Evolutionary conservation across 2,888 invertebrate genomes (phyloP).

Genomic region (Hyposoter didymator): DNA sequence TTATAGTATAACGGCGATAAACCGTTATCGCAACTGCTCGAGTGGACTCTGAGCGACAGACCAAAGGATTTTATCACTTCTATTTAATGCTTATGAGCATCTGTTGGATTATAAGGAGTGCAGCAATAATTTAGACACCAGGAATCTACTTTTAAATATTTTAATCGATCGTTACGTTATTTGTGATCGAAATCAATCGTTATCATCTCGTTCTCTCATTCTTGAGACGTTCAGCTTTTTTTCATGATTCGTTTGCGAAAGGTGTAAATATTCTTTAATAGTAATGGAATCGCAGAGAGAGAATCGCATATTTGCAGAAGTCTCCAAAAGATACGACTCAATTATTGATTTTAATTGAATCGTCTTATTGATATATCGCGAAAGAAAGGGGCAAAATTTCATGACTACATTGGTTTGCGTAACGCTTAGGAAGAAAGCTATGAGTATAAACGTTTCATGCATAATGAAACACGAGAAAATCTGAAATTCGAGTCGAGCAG

Average conservation of each 20-base stretch:
- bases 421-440: constrained; percentile 74
- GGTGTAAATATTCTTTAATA: not conserved
- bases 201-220: too few relatives aligned
- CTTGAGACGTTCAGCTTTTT: too few relatives aligned
- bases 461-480: constrained; percentile 80
- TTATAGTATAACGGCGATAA: not conserved
- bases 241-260: not conserved
- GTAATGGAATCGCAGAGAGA: not conserved
- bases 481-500: constrained; percentile 74
- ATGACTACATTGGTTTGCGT: constrained; percentile 78
- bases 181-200: too few relatives aligned
- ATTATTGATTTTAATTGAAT: constrained; percentile 15
- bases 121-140: too few relatives aligned
- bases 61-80: not conserved
- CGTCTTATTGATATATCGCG: not conserved
- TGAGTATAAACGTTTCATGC: constrained; percentile 81
- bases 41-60: not conserved
- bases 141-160: too few relatives aligned
- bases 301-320: not conserved
- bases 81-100: too few relatives aligned
- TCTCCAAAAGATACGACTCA: not conserved
- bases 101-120: too few relatives aligned
- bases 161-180: too few relatives aligned
- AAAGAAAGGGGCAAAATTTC: constrained; percentile 26
- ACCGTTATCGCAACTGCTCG: not conserved